Percentiles rank a stretch among this genome's conserved stretches.
Conservation (phyloP, 2,113 vertebrate genomes). For the Caracal caracal region DNA sequence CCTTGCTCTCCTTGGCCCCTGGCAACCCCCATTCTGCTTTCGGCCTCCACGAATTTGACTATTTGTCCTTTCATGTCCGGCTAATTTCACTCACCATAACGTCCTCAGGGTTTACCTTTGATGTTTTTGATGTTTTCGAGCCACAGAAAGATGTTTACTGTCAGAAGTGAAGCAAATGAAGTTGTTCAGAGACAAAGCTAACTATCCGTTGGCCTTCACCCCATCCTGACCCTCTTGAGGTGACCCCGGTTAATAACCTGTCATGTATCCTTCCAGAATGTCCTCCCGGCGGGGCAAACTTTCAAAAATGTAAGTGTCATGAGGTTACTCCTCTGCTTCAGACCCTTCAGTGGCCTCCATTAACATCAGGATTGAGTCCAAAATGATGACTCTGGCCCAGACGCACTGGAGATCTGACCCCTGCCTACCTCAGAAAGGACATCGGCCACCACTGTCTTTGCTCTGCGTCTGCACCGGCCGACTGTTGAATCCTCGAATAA, state of each 20-base stretch:
- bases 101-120: neutral
- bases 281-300: neutral
- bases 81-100: neutral
- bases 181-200: constrained; percentile 16
- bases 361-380: neutral
- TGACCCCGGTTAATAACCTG: neutral
- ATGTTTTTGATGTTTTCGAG: neutral
- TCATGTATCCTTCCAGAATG: neutral
- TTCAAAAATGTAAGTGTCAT: neutral
- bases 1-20: neutral
- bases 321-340: neutral
- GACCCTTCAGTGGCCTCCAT: neutral
- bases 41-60: neutral
- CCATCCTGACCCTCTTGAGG: neutral
- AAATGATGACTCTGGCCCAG: neutral
- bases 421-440: neutral
- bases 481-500: neutral
- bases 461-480: neutral
- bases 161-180: neutral
- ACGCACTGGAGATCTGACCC: neutral
- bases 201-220: neutral
- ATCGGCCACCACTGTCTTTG: neutral
- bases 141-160: neutral
- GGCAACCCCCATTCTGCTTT: neutral
- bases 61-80: neutral